These are phyloP conservation scores for Drosophila formosana DNA, from an alignment of 2,888 invertebrate species.

Conservation along the genomic window DNA sequence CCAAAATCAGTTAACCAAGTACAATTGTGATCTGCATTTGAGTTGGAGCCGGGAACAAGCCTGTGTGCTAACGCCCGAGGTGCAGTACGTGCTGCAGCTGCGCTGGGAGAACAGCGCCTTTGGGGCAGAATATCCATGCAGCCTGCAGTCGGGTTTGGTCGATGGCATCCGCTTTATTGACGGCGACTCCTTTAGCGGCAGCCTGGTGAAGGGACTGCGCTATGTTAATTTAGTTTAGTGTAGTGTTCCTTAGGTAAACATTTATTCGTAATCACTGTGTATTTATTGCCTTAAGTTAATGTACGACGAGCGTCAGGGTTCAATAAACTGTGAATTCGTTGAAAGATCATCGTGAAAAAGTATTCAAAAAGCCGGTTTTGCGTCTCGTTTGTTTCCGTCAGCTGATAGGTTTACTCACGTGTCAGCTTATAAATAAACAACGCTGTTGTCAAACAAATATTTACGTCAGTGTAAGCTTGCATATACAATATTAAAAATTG, in stretches of 20 bases:
- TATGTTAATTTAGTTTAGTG: slow-evolving; percentile 80
- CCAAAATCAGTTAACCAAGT: slow-evolving; percentile 78
- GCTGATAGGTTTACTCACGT: slow-evolving; percentile 26
- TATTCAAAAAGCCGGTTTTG: slow-evolving; percentile 65
- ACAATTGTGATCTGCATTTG: slow-evolving; percentile 84
- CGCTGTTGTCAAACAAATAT: not conserved
- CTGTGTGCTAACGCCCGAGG: slow-evolving; percentile 81
- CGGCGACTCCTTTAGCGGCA: slow-evolving; percentile 76
- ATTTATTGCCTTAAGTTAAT: slow-evolving; percentile 72
- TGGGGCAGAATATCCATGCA: slow-evolving; percentile 84
- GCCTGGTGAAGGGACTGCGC: slow-evolving; percentile 82
- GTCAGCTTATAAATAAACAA: slow-evolving; percentile 3
- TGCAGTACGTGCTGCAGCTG: slow-evolving; percentile 81
- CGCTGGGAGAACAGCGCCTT: slow-evolving; percentile 80
- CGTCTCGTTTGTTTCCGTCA: slow-evolving; percentile 10
- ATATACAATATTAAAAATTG: not conserved
- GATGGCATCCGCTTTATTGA: slow-evolving; percentile 82
- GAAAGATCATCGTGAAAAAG: slow-evolving; percentile 26
- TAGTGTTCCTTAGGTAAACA: slow-evolving; percentile 13
- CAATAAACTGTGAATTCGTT: slow-evolving; percentile 75
- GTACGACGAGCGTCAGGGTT: slow-evolving; percentile 61
- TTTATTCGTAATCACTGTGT: slow-evolving; percentile 49
- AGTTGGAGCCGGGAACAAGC: slow-evolving; percentile 76
- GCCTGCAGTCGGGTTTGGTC: slow-evolving; percentile 79
- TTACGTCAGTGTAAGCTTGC: not conserved